These are phyloP conservation scores for Echiichthys vipera DNA, from an alignment of 2,797 vertebrate species.

Conservation along the genomic window DNA sequence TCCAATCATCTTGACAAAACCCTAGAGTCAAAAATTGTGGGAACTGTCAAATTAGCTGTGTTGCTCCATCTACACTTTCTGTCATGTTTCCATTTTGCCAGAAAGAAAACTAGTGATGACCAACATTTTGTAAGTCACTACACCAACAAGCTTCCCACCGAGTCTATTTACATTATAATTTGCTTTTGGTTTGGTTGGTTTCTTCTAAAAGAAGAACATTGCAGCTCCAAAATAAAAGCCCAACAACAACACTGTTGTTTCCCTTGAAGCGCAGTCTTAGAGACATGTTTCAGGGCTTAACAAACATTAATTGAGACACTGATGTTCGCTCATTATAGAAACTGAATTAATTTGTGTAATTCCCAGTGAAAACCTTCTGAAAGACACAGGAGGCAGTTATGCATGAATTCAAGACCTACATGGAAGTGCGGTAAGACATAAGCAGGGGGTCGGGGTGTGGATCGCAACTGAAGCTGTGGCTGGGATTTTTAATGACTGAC, in stretches of 20 bases:
- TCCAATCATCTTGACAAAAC: neutral
- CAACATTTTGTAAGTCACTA: neutral
- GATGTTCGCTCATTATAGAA: slow-evolving; percentile 15
- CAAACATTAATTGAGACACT: slow-evolving; percentile 8
- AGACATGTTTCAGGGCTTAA: slow-evolving; percentile 19
- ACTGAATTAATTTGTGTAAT: slow-evolving; percentile 33
- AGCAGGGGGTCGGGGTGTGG: slow-evolving; percentile 51
- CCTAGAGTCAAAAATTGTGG: neutral
- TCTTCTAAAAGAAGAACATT: neutral
- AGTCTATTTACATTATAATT: too few species aligned
- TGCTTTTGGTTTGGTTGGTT: neutral
- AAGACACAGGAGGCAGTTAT: slow-evolving; percentile 43
- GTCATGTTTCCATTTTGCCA: neutral
- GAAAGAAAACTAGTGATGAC: neutral
- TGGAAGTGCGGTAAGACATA: slow-evolving; percentile 25
- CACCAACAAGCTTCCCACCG: neutral
- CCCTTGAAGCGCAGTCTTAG: neutral
- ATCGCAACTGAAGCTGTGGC: slow-evolving; percentile 58
- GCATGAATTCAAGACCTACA: slow-evolving; percentile 55
- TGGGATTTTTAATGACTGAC: slow-evolving; percentile 72
- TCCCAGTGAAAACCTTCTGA: slow-evolving; percentile 19
- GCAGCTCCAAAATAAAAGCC: neutral
- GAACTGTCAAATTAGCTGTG: neutral
- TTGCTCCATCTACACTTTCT: neutral
- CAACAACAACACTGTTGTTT: neutral